Evolutionary conservation across 2,113 vertebrate species (phyloP), one percentile per base, ranked within the genome.

Genomic region (Tiliqua scincoides): DNA sequence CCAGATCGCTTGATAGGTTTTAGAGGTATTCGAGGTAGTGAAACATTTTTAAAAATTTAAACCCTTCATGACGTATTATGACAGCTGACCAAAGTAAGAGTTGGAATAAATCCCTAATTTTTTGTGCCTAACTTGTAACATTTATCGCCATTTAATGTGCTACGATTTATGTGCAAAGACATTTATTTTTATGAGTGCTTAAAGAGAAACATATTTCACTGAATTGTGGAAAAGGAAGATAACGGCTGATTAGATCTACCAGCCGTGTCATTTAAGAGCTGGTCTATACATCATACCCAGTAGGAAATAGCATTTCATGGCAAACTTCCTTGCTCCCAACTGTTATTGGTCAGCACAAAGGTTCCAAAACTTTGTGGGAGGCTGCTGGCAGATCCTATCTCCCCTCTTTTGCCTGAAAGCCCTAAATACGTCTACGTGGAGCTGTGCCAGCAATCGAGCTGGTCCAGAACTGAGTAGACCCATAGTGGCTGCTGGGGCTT

Each of bases 181-280:
- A 54, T 84, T 90, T 89, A 52, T 82, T 92, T 88, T 87, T 77
- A 35, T 82, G 1, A 93, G 12, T 37, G 87, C 74, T 92, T 76
- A 65, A 52, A 73, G 61, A 68, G 7, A 86, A 81, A 85, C 9
- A 12, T 76, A 71, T 87, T 84, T 91, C 73, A 75, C 72, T 61
- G 85, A 78, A 91, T 52, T 54, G 27, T 35, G 61, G 79, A 85
- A 89, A 17, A 7, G 63, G 85, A 86, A 75, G 25, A 2, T 70
- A 87, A 62, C 12, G 87, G 27, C 71, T 91, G 77, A 63, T 91
- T 84, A 86, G 86, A 88, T 8, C 2, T 75, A 21, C 74, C 52
- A 85, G 68, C 78, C 23, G 0, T 0, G 0, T 88, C 0, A 0
- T 81, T 75, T 52, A 71, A 61, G 77, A 88, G 54, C 10, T 52